A percentile compares a stretch with the other conserved stretches of the same genome.
phyloP scores from a whole-genome alignment of 2,797 vertebrate species.

The Lates japonicus region DNA sequence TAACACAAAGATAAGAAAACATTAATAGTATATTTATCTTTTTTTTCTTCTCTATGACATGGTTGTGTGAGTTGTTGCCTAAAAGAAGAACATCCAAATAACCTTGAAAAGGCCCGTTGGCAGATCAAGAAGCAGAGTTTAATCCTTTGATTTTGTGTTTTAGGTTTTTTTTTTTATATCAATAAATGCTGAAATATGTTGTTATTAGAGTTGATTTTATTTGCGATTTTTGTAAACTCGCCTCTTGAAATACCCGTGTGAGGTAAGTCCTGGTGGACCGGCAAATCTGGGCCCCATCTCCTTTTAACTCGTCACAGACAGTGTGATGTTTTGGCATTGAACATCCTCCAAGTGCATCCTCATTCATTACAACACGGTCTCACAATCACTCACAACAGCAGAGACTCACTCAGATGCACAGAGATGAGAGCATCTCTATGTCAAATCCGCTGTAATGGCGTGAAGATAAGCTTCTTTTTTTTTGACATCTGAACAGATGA shows the following conservation, averaged over 20 bases:
- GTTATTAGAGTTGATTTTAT: slow-evolving; percentile 16
- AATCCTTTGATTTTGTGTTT: slow-evolving; percentile 26
- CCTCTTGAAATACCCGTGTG: slow-evolving; percentile 65
- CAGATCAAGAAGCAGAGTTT: slow-evolving; percentile 57
- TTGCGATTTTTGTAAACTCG: slow-evolving; percentile 45
- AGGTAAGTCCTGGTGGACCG: slow-evolving; percentile 77
- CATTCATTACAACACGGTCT: slow-evolving; percentile 38
- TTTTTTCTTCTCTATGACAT: slow-evolving; percentile 50
- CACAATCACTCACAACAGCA: slow-evolving; percentile 38
- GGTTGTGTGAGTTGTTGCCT: slow-evolving; percentile 46
- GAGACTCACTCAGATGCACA: slow-evolving; percentile 28
- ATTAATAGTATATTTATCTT: slow-evolving; percentile 70
- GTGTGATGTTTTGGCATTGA: slow-evolving; percentile 71
- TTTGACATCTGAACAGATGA: slow-evolving; percentile 74
- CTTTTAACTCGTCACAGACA: slow-evolving; percentile 36
- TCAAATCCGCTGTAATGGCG: slow-evolving; percentile 45
- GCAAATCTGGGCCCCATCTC: slow-evolving; percentile 34
- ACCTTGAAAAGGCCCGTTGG: slow-evolving; percentile 52
- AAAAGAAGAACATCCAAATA: slow-evolving; percentile 54
- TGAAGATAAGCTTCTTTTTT: slow-evolving; percentile 60
- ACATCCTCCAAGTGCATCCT: slow-evolving; percentile 49
- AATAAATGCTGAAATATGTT: slow-evolving; percentile 18
- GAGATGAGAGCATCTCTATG: slow-evolving; percentile 35
- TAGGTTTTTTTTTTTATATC: not conserved
- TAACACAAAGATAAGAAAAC: slow-evolving; percentile 84